Evolutionary conservation across 2,888 invertebrate species (phyloP).

Genomic region (Drosophila kambysellisi): DNA sequence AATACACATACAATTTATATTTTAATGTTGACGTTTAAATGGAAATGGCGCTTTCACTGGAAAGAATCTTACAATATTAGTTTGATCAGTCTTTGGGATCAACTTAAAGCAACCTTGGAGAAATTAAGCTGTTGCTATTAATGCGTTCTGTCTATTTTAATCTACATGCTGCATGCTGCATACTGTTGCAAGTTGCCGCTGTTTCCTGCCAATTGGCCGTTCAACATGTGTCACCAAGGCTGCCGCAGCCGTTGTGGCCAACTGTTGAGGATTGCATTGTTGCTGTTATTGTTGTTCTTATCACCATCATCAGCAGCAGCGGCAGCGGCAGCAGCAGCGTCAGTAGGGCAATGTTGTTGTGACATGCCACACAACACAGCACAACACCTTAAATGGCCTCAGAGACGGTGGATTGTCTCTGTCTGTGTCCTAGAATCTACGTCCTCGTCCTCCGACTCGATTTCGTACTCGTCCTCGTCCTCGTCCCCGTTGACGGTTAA

Average conservation of each 20-base stretch:
- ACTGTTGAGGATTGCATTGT: slow-evolving; percentile 52
- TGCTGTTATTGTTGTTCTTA: slow-evolving; percentile 26
- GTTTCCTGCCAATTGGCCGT: slow-evolving; percentile 7
- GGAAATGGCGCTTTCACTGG: not conserved
- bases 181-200: slow-evolving; percentile 16
- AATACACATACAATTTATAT: slow-evolving; percentile 1
- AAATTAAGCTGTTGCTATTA: not conserved
- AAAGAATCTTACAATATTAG: not conserved
- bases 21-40: slow-evolving; percentile 8
- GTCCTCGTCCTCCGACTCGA: slow-evolving; percentile 6
- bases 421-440: slow-evolving; percentile 1
- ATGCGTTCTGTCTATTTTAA: not conserved
- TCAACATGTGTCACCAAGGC: slow-evolving; percentile 55
- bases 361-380: slow-evolving; percentile 58
- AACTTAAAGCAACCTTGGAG: not conserved
- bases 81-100: not conserved
- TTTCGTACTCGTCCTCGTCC: not conserved
- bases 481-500: slow-evolving; percentile 19
- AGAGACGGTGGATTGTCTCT: slow-evolving; percentile 2
- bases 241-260: slow-evolving; percentile 40
- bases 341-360: slow-evolving; percentile 64
- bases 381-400: slow-evolving; percentile 28
- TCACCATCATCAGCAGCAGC: slow-evolving; percentile 30
- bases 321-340: slow-evolving; percentile 6
- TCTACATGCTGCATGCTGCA: slow-evolving; percentile 10